Base-by-base conservation (phyloP, 2,797 vertebrate species). In the Brotogeris chrysoptera region DNA sequence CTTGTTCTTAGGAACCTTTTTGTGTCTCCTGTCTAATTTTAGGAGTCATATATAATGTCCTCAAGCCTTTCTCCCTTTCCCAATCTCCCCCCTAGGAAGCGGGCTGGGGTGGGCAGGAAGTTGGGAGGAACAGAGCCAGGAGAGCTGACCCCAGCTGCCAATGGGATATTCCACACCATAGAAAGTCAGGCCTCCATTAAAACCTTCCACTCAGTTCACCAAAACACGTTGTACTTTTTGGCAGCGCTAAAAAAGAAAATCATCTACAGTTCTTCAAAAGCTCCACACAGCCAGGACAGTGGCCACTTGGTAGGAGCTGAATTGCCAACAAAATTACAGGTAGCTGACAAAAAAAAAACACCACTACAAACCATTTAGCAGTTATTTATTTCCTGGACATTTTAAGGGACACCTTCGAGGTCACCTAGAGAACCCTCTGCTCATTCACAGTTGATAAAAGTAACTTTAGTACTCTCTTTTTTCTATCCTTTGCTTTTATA, bases 121-220 rank as follows among this genome's bases (percentile, higher is more conserved):
- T 5, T 21, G 17, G 17, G 39, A 63, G 27, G 27, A 28, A 23
- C 23, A 19, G 17, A n/a, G 41, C 23, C 27, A 16, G n/a, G 3
- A 13, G 25, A 43, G 16, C 46, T 18, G 69, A 38, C 27, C 34
- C 39, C 41, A 27, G 5, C 14, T 5, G 7, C 50, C 61, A 64
- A 21, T 47, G 34, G 24, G 12, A 47, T n/a, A 20, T 30, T 34
- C 43, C 43, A 24, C 30, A 18, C 16, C 23, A 10, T 1, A n/a
- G 18, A 27, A 43, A 9, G 1, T 28, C n/a, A 3, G 0, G 2
- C 1, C 6, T 57, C 38, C 2, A 0, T 5, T 10, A 27, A n/a
- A 18, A 55, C 2, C 25, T 32, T 4, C 38, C 24, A 0, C 19
- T 1, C 30, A 15, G 5, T 5, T 17, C 24, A 30, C 11, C 18